Evolutionary conservation across 1,140 invertebrate genomes (phyloP).

Genomic region (Eriocheir sinensis): DNA sequence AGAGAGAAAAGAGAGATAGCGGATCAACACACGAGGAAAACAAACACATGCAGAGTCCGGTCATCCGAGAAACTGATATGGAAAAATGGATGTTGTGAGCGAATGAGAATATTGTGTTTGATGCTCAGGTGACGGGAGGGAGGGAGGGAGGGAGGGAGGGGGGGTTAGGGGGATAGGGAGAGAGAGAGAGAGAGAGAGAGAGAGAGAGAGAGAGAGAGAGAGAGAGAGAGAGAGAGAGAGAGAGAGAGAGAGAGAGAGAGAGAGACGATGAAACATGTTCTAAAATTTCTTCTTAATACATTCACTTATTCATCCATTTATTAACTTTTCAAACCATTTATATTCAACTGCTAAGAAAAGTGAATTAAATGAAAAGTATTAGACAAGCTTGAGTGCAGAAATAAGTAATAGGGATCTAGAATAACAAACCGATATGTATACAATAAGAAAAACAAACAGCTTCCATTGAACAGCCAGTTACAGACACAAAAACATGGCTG

Average conservation of each 20-base stretch:
- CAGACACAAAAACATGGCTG: no score
- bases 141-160: slow-evolving; percentile 33
- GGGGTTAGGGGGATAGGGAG: not conserved
- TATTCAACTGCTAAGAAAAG: no score
- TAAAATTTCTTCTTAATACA: no score
- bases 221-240: not conserved
- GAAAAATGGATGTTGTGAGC: not conserved
- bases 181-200: not conserved
- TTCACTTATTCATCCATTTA: no score
- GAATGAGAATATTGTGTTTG: not conserved
- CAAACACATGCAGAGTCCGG: not conserved
- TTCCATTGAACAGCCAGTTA: no score
- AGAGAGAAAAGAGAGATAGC: not conserved
- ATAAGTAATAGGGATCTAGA: no score
- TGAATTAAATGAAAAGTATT: no score
- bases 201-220: slow-evolving; percentile 28
- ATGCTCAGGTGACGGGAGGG: not conserved
- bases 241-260: slow-evolving; percentile 21
- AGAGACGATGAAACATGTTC: not conserved
- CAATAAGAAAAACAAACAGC: no score
- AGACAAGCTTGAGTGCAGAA: no score
- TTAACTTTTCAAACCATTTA: no score
- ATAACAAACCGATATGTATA: no score
- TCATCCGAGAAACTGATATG: not conserved
- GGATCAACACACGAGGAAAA: not conserved